Conservation (phyloP, 2,113 vertebrate species). For the Leptosomus discolor region DNA sequence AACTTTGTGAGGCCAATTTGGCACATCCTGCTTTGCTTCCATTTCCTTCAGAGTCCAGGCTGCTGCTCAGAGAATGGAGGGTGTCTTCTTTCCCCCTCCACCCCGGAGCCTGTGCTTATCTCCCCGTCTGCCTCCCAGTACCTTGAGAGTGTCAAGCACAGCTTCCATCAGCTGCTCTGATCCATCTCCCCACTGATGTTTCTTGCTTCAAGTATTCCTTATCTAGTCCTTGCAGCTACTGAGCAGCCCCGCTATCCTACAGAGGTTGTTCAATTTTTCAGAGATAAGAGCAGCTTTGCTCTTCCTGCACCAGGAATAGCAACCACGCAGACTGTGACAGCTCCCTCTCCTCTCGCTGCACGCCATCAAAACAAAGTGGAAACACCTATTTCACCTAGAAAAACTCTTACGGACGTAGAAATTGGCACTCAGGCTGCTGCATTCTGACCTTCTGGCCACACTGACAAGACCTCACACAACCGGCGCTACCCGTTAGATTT, state of each 20-base stretch:
- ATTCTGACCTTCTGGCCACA: fast-evolving
- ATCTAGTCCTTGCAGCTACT: neutral
- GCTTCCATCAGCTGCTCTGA: neutral
- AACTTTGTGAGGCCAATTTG: fast-evolving
- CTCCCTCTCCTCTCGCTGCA: fast-evolving
- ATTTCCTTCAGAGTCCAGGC: too few species aligned
- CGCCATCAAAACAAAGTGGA: neutral
- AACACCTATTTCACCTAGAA: fast-evolving
- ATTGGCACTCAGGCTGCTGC: fast-evolving
- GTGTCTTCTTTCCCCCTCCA: neutral
- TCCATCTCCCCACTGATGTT: neutral
- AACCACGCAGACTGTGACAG: fast-evolving
- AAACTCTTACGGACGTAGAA: fast-evolving
- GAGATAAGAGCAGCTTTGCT: neutral
- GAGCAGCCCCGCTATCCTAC: neutral
- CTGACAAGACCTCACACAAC: too few species aligned
- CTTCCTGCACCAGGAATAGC: neutral
- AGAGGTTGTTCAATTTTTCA: neutral
- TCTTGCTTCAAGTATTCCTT: neutral
- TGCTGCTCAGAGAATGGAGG: fast-evolving
- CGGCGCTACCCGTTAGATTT: fast-evolving
- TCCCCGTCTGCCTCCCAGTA: too few species aligned
- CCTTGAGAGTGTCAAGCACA: fast-evolving
- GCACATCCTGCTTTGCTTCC: neutral
- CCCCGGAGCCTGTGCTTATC: neutral